A percentile compares a stretch with the other conserved stretches of the same genome.
Evolutionary conservation across 35 echinoderm and acorn worm species (phyloP).

Genomic region (Acanthaster planci): DNA sequence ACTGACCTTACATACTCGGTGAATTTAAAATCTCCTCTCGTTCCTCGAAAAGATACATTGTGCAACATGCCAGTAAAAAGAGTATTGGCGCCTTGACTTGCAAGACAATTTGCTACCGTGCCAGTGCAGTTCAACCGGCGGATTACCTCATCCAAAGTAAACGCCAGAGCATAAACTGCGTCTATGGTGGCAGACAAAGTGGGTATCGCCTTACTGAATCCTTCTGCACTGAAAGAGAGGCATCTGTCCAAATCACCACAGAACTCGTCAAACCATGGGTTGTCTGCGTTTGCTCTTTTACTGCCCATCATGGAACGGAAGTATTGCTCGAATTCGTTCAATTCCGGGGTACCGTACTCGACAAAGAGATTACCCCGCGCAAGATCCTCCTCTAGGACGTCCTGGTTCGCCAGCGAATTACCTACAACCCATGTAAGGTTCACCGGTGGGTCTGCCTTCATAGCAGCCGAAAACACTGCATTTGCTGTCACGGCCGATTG

Average conservation of each 20-base stretch:
- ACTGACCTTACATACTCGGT: slow-evolving; percentile 15
- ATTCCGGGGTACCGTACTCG: background rate
- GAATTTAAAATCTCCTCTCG: slow-evolving; percentile 32
- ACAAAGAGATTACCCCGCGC: slow-evolving; percentile 36
- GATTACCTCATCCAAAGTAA: slow-evolving; percentile 25
- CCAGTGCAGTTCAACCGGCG: background rate
- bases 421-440: slow-evolving; percentile 42
- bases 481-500: background rate
- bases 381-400: background rate
- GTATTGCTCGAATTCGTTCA: slow-evolving; percentile 33
- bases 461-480: slow-evolving; percentile 6
- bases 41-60: slow-evolving; percentile 11
- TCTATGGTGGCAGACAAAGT: slow-evolving; percentile 33
- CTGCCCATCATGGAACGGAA: background rate
- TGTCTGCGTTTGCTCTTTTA: background rate
- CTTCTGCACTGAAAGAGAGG: background rate
- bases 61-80: background rate
- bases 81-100: background rate
- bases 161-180: slow-evolving; percentile 42
- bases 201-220: background rate
- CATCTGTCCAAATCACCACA: background rate
- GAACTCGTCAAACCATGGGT: background rate
- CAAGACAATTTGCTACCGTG: background rate
- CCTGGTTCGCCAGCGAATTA: background rate
- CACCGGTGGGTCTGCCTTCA: background rate